Conservation (phyloP, 2,113 vertebrate species). For the Tympanuchus pallidicinctus region DNA sequence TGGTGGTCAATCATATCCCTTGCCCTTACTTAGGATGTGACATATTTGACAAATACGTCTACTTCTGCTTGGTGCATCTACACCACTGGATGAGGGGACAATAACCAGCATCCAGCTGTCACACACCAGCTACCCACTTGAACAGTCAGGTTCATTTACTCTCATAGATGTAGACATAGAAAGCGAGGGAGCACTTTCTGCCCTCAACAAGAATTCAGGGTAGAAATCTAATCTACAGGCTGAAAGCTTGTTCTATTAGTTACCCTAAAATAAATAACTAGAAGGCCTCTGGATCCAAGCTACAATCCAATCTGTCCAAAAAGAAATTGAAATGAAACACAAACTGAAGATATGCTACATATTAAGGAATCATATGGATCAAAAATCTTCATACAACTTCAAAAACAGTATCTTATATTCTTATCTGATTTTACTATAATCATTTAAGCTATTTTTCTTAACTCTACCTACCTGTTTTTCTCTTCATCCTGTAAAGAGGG, state of each 20-base stretch:
- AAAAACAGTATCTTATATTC: background rate
- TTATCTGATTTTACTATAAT: background rate
- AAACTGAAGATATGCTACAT: background rate
- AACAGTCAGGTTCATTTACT: background rate
- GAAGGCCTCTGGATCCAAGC: background rate
- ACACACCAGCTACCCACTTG: background rate
- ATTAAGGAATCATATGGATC: background rate
- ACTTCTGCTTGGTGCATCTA: background rate
- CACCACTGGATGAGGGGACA: background rate
- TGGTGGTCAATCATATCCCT: too few relatives aligned
- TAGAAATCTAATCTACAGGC: background rate
- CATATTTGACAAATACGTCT: background rate
- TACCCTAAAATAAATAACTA: background rate
- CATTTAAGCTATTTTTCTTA: background rate
- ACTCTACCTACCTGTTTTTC: conserved; percentile 82
- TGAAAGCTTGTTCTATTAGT: background rate
- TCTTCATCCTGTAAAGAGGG: conserved; percentile 86
- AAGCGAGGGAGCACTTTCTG: background rate
- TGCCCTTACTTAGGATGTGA: too few relatives aligned
- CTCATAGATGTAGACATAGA: accelerated
- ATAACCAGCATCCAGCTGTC: background rate
- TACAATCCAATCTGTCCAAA: background rate
- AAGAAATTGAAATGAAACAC: background rate
- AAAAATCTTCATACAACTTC: background rate
- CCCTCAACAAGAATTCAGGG: background rate